Base-by-base conservation (phyloP, 2,888 invertebrate genomes). In the Rhimphoctona megacephalus region DNA sequence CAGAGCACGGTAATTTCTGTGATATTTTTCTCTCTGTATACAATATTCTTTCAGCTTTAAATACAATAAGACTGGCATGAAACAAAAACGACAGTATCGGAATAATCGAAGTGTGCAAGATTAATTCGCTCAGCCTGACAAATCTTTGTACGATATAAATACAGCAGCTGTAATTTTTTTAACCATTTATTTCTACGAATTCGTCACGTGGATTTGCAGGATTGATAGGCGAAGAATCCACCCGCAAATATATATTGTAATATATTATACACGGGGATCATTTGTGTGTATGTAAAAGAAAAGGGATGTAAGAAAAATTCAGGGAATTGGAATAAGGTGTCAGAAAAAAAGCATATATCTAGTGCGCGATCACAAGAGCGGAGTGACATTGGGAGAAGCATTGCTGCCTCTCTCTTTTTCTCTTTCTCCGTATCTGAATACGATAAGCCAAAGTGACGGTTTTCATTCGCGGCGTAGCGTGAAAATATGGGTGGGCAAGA, bases 401-500 rank as follows among this genome's bases (percentile, higher is more conserved):
- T 25, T 33, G 70, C 49, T 46, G 19, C 43, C 69, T 74, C 39
- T 70, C 69, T 66, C 79, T 8, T 8, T 70, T 52, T 69, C 46
- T 30, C 54, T 54, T 70, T 70, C 64, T 81, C 64, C 57, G 64
- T 46, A 69, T 70, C 80, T 61, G 25, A 73, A 43, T 69, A 69
- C 49, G 39, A 85, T 67, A 78, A 69, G 52, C 57, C 69, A 19
- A 49, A 81, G 70, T 74, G 76, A 67, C 90, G 89, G 89, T 91
- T 92, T 92, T 91, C 89, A 89, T 89, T 79, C 90, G 67, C 43
- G 90, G 86, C 88, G 89, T 91, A 90, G 91, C 91, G 91, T 91
- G 91, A 92, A 93, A 92, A 81, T 73, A 73, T 90, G 90, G 78
- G 69, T 54, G 88, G 88, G 89, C 90, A 90, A 88, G 83, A 91